phyloP scores from a whole-genome alignment of 2,888 invertebrate genomes.

The Diadromus collaris region DNA sequence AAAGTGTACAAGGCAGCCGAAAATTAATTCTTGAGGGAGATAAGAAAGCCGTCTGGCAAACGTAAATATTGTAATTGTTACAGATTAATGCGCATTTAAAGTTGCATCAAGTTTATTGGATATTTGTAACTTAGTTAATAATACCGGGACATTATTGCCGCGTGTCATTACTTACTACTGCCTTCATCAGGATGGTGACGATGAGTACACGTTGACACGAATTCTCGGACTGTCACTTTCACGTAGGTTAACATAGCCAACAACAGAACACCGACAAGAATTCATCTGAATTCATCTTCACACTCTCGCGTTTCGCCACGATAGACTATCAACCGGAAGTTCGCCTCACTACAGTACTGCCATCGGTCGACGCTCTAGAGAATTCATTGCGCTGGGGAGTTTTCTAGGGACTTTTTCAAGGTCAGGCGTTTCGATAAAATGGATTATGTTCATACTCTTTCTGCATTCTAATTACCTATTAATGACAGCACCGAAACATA shows the following conservation, averaged over 20 bases:
- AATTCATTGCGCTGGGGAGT: neutral
- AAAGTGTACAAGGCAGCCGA: constrained; percentile 3
- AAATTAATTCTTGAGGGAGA: neutral
- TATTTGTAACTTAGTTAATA: neutral
- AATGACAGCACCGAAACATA: neutral
- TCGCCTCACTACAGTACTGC: constrained; percentile 18
- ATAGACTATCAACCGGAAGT: constrained; percentile 2
- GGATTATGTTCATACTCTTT: neutral
- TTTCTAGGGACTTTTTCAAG: constrained; percentile 7
- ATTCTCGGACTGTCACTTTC: constrained; percentile 49
- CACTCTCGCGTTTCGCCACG: constrained; percentile 9
- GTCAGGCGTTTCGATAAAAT: neutral
- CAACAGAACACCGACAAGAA: constrained; percentile 28
- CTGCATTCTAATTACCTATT: neutral
- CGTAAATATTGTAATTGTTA: constrained; percentile 1
- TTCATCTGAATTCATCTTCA: constrained; percentile 22
- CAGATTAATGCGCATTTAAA: neutral
- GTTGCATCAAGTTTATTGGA: neutral
- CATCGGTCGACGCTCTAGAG: neutral
- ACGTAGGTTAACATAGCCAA: constrained; percentile 38
- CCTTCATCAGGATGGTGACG: constrained; percentile 16
- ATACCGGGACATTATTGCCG: neutral
- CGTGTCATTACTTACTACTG: constrained; percentile 18
- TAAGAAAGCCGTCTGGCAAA: constrained; percentile 11
- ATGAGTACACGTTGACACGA: constrained; percentile 52